Conservation (phyloP, 2,888 invertebrate species). For the Melanophora roralis region DNA sequence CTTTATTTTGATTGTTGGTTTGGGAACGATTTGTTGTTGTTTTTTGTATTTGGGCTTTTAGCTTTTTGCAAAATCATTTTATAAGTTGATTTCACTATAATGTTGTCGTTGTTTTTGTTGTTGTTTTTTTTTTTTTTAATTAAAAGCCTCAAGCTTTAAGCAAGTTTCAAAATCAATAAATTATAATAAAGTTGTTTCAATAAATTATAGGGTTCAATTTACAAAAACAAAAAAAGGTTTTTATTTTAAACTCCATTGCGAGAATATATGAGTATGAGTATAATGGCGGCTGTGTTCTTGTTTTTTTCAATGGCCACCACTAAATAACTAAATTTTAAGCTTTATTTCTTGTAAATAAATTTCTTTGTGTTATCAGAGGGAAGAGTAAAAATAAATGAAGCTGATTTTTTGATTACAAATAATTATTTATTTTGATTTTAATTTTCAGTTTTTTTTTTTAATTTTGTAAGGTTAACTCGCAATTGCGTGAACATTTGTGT, state of each 20-base stretch:
- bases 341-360: not conserved
- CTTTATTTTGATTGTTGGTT: conserved; percentile 41
- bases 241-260: not conserved
- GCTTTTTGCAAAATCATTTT: not conserved
- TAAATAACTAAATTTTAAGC: conserved; percentile 34
- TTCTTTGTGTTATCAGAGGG: not conserved
- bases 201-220: conserved; percentile 58
- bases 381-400: not conserved
- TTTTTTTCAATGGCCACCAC: conserved; percentile 32
- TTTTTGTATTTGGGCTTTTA: not conserved
- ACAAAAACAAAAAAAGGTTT: conserved; percentile 11
- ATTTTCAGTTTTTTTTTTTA: too few relatives aligned
- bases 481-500: too few relatives aligned
- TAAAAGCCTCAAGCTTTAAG: conserved; percentile 44
- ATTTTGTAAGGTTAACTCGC: too few relatives aligned
- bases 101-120: not conserved
- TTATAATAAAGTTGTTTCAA: conserved; percentile 60
- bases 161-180: conserved; percentile 60
- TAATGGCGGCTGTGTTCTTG: conserved; percentile 11
- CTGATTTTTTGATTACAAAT: not conserved
- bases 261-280: not conserved
- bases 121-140: not conserved
- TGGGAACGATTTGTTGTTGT: not conserved
- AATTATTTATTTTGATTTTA: too few relatives aligned
- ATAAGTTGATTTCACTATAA: not conserved